A percentile compares a stretch with the other conserved stretches of the same genome.
Evolutionary conservation across 92 coral and sea anemone species (phyloP).

Genomic region (Palythoa grandis): DNA sequence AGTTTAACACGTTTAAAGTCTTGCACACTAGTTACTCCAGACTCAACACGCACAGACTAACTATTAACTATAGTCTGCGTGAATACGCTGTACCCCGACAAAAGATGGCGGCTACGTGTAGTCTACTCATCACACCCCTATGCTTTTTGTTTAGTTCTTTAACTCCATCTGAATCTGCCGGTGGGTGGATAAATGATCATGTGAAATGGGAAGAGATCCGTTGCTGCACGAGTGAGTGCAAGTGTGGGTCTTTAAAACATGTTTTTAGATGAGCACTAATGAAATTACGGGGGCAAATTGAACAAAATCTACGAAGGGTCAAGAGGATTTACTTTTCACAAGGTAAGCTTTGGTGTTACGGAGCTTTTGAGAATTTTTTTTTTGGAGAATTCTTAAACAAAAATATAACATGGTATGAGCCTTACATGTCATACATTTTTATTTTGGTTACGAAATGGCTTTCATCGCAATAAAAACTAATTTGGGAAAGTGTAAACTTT

Average conservation of each 20-base stretch:
- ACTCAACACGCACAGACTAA: no score
- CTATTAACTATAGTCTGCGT: no score
- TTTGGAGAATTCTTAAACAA: background rate
- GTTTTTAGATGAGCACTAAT: no score
- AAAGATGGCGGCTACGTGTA: background rate
- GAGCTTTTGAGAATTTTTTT: background rate
- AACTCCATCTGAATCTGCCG: no score
- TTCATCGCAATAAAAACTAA: no score
- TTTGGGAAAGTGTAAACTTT: no score
- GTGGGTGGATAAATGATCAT: background rate
- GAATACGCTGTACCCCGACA: background rate
- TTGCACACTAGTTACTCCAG: no score
- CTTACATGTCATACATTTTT: no score
- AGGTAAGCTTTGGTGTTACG: background rate
- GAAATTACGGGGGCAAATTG: no score
- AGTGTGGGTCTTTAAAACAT: background rate
- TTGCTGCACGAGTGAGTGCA: background rate
- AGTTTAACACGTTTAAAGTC: background rate
- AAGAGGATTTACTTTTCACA: background rate
- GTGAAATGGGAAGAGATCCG: background rate
- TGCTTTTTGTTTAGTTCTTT: no score
- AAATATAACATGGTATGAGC: no score
- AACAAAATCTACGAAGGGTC: background rate
- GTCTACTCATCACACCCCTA: background rate
- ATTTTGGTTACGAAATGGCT: no score